Percentiles rank a stretch among this genome's conserved stretches.
phyloP scores from a whole-genome alignment of 2,113 vertebrate species.

The Rhadina sibilatrix region DNA sequence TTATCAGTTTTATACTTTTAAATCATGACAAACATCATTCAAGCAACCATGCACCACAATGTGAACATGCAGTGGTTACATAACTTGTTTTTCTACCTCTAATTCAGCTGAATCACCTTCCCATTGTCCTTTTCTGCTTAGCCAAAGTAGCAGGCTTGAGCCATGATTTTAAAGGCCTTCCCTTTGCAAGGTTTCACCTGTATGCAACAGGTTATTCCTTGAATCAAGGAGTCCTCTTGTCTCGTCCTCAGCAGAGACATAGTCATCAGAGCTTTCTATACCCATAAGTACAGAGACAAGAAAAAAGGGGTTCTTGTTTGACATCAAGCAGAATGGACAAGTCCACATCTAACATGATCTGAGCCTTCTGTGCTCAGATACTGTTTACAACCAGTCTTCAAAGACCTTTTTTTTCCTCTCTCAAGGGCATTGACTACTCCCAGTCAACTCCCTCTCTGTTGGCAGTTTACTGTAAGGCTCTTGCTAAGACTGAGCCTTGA shows the following conservation, averaged over 20 bases:
- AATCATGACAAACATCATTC: background rate
- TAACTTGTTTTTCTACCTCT: background rate
- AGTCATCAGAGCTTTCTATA: background rate
- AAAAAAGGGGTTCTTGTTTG: background rate
- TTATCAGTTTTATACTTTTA: background rate
- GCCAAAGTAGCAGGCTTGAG: background rate
- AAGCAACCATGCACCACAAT: accelerated
- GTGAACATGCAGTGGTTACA: accelerated
- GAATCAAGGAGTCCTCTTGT: background rate
- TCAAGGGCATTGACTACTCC: background rate
- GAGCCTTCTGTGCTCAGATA: background rate
- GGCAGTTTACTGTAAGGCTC: background rate
- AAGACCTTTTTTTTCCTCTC: background rate
- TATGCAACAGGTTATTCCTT: background rate
- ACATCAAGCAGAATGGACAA: background rate
- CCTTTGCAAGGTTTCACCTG: too few species aligned
- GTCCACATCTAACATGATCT: background rate
- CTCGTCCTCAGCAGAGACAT: background rate
- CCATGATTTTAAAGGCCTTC: background rate
- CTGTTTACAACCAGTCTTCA: background rate
- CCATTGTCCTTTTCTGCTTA: background rate
- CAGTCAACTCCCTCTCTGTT: background rate
- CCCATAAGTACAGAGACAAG: background rate
- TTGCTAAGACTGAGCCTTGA: background rate
- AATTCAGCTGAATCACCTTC: background rate